A percentile compares a stretch with the other conserved stretches of the same genome.
Evolutionary conservation across 2,113 vertebrate species (phyloP).

Genomic region (Microtus ochrogaster): DNA sequence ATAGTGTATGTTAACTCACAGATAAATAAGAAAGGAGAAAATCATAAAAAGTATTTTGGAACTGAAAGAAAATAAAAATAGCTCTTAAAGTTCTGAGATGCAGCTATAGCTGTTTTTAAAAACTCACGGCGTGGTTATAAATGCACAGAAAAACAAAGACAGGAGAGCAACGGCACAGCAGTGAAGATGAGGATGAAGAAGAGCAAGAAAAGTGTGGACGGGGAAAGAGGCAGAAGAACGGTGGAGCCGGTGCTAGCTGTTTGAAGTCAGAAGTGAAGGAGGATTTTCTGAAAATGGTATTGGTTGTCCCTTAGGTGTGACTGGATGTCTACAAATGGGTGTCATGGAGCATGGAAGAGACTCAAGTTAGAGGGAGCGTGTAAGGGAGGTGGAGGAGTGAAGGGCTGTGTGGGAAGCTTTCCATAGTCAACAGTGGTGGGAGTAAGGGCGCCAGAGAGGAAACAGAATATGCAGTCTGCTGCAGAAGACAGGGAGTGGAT

Average conservation of each 20-base stretch:
- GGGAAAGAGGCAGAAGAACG: neutral
- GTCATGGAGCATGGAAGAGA: neutral
- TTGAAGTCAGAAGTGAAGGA: neutral
- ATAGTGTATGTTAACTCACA: neutral
- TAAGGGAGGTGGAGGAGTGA: neutral
- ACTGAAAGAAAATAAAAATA: neutral
- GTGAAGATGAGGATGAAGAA: neutral
- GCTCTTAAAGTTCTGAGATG: slow-evolving; percentile 1
- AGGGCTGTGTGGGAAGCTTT: neutral
- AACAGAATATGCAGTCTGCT: neutral
- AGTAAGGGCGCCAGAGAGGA: neutral
- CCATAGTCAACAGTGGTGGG: neutral
- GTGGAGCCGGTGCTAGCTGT: neutral
- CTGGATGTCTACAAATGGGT: neutral
- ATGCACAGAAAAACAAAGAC: neutral
- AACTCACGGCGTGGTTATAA: neutral
- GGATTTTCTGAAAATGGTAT: neutral
- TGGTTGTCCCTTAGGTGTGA: neutral
- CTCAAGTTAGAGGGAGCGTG: neutral
- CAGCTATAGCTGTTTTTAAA: neutral
- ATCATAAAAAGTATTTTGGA: slow-evolving; percentile 16
- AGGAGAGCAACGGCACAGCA: neutral
- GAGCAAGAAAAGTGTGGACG: neutral
- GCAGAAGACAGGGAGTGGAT: neutral
- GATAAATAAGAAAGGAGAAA: neutral